These are phyloP conservation scores for Xiphorhynchus erythropygius DNA, from an alignment of 2,797 vertebrate genomes.

Conservation along the genomic window DNA sequence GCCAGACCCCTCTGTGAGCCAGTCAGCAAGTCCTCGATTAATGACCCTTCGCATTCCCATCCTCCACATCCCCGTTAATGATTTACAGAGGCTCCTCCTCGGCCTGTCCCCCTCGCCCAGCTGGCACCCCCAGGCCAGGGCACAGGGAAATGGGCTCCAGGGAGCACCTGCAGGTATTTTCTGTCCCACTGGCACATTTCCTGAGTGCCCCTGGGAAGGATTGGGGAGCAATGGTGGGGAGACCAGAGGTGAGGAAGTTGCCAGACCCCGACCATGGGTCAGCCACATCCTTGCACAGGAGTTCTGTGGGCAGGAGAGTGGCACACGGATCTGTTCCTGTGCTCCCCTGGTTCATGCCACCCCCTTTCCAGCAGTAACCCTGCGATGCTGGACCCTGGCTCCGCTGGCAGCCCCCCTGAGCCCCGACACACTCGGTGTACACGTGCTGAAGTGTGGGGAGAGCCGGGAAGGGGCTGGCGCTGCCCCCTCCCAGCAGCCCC, in stretches of 20 bases:
- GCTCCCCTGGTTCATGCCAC: neutral
- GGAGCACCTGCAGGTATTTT: neutral
- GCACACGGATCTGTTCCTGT: rapidly evolving
- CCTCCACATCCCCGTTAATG: neutral
- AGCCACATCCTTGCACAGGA: rapidly evolving
- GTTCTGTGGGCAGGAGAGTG: rapidly evolving
- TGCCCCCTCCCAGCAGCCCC: neutral
- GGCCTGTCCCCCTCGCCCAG: neutral
- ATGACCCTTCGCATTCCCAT: neutral
- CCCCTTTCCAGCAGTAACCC: neutral
- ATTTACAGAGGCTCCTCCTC: neutral
- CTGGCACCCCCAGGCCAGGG: neutral
- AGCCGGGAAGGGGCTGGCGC: neutral
- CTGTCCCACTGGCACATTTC: neutral
- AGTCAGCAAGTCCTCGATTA: neutral
- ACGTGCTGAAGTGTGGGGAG: rapidly evolving
- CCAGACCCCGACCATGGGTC: rapidly evolving
- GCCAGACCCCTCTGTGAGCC: neutral
- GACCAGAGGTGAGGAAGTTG: neutral
- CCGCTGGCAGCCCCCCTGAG: neutral
- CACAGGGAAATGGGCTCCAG: neutral
- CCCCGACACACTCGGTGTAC: neutral
- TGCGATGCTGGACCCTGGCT: neutral
- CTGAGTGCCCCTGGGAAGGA: rapidly evolving
- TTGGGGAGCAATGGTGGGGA: neutral